phyloP scores from a whole-genome alignment of 2,113 vertebrate genomes.

The Cacatua alba region DNA sequence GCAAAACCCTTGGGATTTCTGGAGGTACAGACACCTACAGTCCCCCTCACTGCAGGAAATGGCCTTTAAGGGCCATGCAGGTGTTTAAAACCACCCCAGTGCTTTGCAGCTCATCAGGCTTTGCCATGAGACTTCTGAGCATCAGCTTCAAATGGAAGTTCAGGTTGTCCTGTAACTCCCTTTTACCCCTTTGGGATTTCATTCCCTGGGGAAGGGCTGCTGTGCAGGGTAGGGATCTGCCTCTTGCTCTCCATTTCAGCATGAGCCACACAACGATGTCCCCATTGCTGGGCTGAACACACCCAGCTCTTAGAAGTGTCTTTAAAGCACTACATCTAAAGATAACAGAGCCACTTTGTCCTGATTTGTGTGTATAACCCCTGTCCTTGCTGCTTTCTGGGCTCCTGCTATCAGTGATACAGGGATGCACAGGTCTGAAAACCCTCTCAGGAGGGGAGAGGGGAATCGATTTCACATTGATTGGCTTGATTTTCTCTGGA shows the following conservation, averaged over 20 bases:
- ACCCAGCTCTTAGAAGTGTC: accelerated
- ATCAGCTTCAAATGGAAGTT: neutral
- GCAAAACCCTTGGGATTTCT: neutral
- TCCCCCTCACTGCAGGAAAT: neutral
- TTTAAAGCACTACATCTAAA: too few relatives aligned
- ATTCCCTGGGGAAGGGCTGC: neutral
- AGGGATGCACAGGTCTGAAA: neutral
- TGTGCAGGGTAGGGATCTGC: neutral
- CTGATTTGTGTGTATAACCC: neutral
- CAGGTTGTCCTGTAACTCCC: neutral
- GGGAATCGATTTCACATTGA: neutral
- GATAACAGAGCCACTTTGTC: neutral
- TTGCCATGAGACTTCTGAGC: neutral
- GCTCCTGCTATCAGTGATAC: neutral
- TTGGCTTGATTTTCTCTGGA: neutral
- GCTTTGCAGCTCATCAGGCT: neutral
- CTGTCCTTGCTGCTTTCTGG: neutral
- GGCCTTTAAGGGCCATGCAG: accelerated
- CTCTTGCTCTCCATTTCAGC: neutral
- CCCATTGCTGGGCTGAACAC: accelerated
- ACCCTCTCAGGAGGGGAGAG: neutral
- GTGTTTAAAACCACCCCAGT: neutral
- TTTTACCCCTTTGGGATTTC: neutral
- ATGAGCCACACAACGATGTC: accelerated
- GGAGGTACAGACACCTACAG: neutral